phyloP scores from a whole-genome alignment of 2,888 invertebrate genomes.

The Pseudococcus longispinus region DNA sequence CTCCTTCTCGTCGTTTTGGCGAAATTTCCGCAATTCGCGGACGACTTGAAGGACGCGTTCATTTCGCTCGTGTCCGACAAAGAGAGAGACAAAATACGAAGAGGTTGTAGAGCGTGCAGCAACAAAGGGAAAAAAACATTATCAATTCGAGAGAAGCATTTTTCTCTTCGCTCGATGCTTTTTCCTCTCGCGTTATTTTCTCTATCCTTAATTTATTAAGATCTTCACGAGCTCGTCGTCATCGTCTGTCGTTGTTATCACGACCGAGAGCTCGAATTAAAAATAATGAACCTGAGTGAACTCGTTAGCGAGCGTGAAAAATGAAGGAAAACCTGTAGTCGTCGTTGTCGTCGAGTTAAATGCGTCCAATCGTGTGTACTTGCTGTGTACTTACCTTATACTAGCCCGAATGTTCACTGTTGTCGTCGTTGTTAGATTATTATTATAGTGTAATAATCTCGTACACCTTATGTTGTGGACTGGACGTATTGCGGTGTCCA shows the following conservation, averaged over 20 bases:
- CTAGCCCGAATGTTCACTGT: background rate
- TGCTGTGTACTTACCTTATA: background rate
- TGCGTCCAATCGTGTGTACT: background rate
- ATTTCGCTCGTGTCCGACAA: background rate
- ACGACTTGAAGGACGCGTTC: background rate
- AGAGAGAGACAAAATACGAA: background rate
- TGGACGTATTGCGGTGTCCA: background rate
- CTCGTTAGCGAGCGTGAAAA: background rate
- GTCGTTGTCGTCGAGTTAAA: background rate
- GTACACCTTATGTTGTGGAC: background rate
- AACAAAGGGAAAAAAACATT: background rate
- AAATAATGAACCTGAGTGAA: conserved; percentile 14
- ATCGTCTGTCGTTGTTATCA: background rate
- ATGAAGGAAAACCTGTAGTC: background rate
- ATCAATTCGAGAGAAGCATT: background rate
- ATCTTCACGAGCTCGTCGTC: background rate
- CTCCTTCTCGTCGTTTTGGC: background rate
- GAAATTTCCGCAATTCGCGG: background rate
- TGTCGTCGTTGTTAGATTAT: background rate
- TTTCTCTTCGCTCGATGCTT: background rate
- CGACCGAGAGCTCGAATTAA: conserved; percentile 1
- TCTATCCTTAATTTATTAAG: background rate
- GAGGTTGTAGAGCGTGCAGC: background rate
- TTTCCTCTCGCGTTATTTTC: background rate
- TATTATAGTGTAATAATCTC: background rate